Conservation (phyloP, 2,113 vertebrate genomes). For the Halichoeres trimaculatus region DNA sequence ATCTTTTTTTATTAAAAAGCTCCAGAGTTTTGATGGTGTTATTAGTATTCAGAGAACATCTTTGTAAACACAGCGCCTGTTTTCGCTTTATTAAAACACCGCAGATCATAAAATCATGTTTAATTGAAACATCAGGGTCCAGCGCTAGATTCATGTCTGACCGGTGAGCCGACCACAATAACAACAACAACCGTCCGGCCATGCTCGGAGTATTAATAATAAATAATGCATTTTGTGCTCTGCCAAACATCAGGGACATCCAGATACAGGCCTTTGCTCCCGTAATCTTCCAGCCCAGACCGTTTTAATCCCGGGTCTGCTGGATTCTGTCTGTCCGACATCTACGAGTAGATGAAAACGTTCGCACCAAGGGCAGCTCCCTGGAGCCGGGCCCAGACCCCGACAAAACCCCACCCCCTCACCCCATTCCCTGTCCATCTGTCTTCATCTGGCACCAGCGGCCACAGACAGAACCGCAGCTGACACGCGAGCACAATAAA, state of each 20-base stretch:
- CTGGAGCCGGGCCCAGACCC: constrained; percentile 63
- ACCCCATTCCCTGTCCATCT: constrained; percentile 61
- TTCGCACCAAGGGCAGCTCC: constrained; percentile 52
- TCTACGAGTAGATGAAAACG: constrained; percentile 66
- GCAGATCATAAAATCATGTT: background rate
- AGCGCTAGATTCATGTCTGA: background rate
- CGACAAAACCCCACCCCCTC: constrained; percentile 30
- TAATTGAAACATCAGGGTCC: background rate
- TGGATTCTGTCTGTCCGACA: constrained; percentile 63
- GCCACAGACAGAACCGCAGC: constrained; percentile 1
- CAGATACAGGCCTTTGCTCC: constrained; percentile 51
- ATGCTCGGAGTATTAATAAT: constrained; percentile 50
- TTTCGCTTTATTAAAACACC: background rate
- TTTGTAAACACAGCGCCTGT: background rate
- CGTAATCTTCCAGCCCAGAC: constrained; percentile 53
- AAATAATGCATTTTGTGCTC: constrained; percentile 42
- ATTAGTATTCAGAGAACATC: background rate
- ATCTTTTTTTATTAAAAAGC: background rate
- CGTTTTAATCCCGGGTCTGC: constrained; percentile 68
- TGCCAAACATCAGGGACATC: constrained; percentile 31
- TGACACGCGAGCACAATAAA: constrained; percentile 21
- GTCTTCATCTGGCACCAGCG: constrained; percentile 53
- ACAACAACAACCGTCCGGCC: constrained; percentile 11
- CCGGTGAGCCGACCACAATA: background rate
- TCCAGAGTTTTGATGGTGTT: background rate